Percentiles rank a stretch among this genome's conserved stretches.
phyloP scores from a whole-genome alignment of 2,113 vertebrate species.

The Lepus europaeus region DNA sequence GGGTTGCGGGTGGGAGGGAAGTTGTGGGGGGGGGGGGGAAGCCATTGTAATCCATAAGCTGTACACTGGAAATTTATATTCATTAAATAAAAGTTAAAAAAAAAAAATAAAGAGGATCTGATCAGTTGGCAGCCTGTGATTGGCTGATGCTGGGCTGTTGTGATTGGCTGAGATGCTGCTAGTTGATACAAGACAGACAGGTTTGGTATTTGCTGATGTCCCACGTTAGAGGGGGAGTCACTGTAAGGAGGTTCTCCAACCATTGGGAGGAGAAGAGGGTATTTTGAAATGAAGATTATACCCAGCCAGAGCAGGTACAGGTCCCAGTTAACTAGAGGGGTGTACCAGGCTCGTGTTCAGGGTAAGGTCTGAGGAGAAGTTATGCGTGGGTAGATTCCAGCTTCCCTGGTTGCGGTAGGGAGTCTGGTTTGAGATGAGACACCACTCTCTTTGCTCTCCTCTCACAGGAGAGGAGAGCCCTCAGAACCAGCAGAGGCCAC shows the following conservation, averaged over 20 bases:
- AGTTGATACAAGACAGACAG: not conserved
- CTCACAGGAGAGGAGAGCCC: not conserved
- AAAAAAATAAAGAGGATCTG: not conserved
- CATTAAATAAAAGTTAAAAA: too few species aligned
- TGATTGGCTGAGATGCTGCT: not conserved
- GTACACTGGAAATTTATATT: too few species aligned
- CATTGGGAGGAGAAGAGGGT: not conserved
- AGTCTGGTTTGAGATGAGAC: not conserved
- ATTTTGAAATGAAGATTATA: slow-evolving; percentile 24
- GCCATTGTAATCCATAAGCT: too few species aligned
- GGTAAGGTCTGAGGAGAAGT: not conserved
- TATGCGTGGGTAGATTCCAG: not conserved
- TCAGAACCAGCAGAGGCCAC: not conserved
- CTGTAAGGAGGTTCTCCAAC: not conserved
- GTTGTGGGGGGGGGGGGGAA: too few species aligned
- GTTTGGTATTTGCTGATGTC: not conserved
- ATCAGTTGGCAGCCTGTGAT: not conserved
- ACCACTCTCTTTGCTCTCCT: not conserved
- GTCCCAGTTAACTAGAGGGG: not conserved
- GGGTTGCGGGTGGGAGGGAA: too few species aligned
- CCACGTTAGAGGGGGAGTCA: not conserved
- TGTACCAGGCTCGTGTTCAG: not conserved
- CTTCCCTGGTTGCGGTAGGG: not conserved
- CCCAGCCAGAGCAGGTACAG: not conserved
- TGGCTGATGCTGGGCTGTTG: not conserved